These are phyloP conservation scores for Martes martes DNA, from an alignment of 2,113 vertebrate species.

Conservation along the genomic window DNA sequence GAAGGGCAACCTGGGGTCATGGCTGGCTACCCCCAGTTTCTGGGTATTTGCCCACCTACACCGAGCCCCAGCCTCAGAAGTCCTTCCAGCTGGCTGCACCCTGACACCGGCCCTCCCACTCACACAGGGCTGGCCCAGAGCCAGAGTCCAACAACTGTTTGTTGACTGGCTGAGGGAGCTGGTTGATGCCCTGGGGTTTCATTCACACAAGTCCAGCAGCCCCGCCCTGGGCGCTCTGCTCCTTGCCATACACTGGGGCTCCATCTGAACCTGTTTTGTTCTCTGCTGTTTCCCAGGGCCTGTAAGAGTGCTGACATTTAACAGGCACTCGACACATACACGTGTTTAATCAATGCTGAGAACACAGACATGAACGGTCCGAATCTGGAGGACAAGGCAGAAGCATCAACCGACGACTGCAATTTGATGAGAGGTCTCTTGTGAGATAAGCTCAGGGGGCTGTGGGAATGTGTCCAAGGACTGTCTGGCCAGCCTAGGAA, in stretches of 20 bases:
- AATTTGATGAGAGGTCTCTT: not conserved
- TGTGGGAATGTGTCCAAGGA: not conserved
- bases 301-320: not conserved
- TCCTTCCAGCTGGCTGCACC: not conserved
- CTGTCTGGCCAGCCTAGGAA: not conserved
- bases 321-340: not conserved
- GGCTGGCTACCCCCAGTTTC: not conserved
- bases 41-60: not conserved
- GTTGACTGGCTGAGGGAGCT: not conserved
- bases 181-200: not conserved
- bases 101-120: not conserved
- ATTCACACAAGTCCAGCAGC: not conserved
- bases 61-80: not conserved
- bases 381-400: not conserved
- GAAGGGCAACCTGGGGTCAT: not conserved
- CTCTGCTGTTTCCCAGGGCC: not conserved
- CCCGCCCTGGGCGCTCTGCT: not conserved
- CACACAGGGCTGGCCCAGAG: not conserved
- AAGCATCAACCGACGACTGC: not conserved
- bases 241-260: not conserved
- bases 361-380: not conserved
- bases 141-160: not conserved
- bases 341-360: not conserved
- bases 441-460: not conserved
- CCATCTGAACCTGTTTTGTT: rapidly evolving